Evolutionary conservation across 2,888 invertebrate species (phyloP), one percentile per base, ranked within the genome.

Genomic region (Oscheius sp.): DNA sequence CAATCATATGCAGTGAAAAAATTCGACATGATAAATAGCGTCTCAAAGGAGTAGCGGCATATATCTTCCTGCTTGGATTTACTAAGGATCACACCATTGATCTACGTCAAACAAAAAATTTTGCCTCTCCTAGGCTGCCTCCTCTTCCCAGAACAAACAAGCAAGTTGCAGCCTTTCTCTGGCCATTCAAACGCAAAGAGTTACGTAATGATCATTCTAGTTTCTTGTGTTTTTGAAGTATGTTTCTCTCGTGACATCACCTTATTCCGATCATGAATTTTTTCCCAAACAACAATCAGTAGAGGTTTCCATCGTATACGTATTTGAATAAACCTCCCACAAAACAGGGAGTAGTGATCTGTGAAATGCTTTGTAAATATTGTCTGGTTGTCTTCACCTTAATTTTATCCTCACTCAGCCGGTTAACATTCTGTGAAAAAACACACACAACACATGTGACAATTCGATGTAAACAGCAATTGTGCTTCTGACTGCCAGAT

Each of bases 21-120:
- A 20, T 32, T 54, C 17, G 54, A 32, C 54, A 33, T 54, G 54
- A 54, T 54, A 54, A 33, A 54, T 54, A 28, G 33, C 17, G 54
- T 33, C 54, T 54, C 54, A 54, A 33, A 14, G 33, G 54, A 32
- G 20, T 28, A 54, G 22, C 2, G 54, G n/a, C 36, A 8, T n/a
- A n/a, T 22, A 28, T n/a, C 30, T 51, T 30, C 14, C 12, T 28
- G 51, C 32, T 20, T 33, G 47, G 20, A 47, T 47, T 24, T 12
- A 24, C n/a, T n/a, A n/a, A 32, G 20, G 51, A 28, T 28, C 28
- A 30, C 32, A 12, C 54, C 54, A 33, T 51, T 33, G 54, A 54
- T 17, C 32, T 54, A 32, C 12, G 32, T n/a, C 32, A 54, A 32
- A 54, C 30, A 54, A 20, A 47, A 47, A 47, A 47, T 5, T 9